phyloP scores from a whole-genome alignment of 92 coral and sea anemone genomes.

The Meandrina meandrites region DNA sequence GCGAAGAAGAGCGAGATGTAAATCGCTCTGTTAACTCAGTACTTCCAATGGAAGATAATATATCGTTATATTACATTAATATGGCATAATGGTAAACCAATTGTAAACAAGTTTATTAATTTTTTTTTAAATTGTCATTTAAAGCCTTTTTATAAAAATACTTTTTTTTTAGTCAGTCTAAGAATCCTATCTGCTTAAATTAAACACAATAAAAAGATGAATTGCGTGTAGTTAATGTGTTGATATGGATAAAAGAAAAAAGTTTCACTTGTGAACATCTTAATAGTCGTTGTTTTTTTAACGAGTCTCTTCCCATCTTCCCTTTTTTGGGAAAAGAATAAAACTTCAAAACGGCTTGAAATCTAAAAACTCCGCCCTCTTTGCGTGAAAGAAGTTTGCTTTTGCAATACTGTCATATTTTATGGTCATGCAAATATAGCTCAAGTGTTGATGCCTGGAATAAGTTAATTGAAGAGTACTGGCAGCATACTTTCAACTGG shows the following conservation, averaged over 20 bases:
- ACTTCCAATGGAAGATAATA: constrained; percentile 32
- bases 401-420: too few species aligned
- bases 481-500: not conserved
- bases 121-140: too few species aligned
- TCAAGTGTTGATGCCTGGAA: not conserved
- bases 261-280: not conserved
- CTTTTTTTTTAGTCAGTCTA: not conserved
- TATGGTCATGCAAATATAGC: too few species aligned
- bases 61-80: constrained; percentile 37
- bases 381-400: too few species aligned
- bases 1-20: not conserved
- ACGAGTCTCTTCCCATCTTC: not conserved
- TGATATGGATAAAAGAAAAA: not conserved
- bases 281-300: not conserved
- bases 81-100: not conserved
- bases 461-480: not conserved
- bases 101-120: not conserved
- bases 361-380: not conserved
- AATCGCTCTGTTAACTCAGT: not conserved
- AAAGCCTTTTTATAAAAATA: too few species aligned
- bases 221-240: not conserved
- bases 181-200: not conserved
- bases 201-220: not conserved
- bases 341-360: not conserved
- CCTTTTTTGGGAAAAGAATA: not conserved